Base-by-base conservation (phyloP, 2,113 vertebrate species). In the Eonycteris spelaea region DNA sequence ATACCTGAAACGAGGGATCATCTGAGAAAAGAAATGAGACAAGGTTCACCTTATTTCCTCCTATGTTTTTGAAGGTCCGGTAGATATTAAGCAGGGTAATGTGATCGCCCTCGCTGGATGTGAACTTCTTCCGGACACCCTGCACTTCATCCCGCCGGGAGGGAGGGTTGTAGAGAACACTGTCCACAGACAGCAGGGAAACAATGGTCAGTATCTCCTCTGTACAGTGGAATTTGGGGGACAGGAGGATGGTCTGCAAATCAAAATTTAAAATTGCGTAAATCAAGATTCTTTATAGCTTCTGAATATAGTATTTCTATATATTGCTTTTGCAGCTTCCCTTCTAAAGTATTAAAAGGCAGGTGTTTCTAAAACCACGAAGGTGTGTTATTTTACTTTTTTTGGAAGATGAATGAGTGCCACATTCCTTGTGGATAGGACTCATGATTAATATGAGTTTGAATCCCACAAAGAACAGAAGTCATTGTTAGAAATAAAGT, bases 151-250 rank as follows among this genome's bases (percentile, higher is more conserved):
- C 99, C 67, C 99, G 93, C 75, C 98, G 99, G 13, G 99, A 98
- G 0, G 99, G 99, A 0, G 99, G 99, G 91, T 99, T 99, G 97
- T 99, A 98, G 28, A 99, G 99, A 53, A 99, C 99, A 0, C 99
- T 99, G 98, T 99, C 99, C 98, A 99, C 99, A 0, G 99, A 99
- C 0, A 99, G 97, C 97, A 99, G 98, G 0, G 99, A 99, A 38
- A 99, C 98, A 0, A 99, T 99, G 97, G 98, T 99, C 98, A 99
- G 96, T 88, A 99, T 98, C 98, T 99, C 99, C 93, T 99, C 99
- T 0, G 99, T 98, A 61, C 99, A 99, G 96, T 99, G 99, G 97
- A 99, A 99, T 85, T 99, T 99, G 4, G 99, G 98, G 43, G 99
- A 99, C 97, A 99, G 57, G 65, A 99, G 99, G 97, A 99, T 99